phyloP scores from a whole-genome alignment of 2,888 invertebrate species.

The Dicranocentrus wangi region DNA sequence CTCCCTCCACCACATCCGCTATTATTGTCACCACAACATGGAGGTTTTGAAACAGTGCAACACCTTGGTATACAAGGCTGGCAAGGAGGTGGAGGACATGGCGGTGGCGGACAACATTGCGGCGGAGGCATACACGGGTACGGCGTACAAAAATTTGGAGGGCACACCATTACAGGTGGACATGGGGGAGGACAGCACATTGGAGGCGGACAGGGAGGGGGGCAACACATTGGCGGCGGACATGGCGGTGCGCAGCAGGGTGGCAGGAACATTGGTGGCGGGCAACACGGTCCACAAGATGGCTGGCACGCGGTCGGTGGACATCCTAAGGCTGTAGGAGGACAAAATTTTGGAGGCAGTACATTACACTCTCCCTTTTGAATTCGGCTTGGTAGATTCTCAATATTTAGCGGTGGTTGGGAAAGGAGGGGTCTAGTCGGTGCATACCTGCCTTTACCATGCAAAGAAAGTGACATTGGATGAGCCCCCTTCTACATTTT shows the following conservation, averaged over 20 bases:
- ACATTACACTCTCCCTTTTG: conserved; percentile 41
- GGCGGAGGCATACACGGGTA: conserved; percentile 46
- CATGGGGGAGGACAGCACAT: conserved; percentile 39
- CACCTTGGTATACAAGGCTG: conserved; percentile 37
- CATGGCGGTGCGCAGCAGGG: conserved; percentile 18
- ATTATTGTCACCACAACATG: conserved; percentile 10
- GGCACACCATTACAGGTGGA: conserved; percentile 34
- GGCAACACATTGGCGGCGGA: conserved; percentile 37
- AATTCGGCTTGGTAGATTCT: conserved; percentile 54
- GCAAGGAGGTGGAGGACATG: conserved; percentile 56
- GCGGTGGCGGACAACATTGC: conserved; percentile 43
- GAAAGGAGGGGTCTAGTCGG: conserved; percentile 27
- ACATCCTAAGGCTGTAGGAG: conserved; percentile 9
- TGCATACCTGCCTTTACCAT: not conserved
- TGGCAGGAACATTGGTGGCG: conserved; percentile 22
- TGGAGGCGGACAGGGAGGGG: conserved; percentile 35
- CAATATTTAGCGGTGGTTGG: conserved; percentile 56
- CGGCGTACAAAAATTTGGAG: conserved; percentile 37
- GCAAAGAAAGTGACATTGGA: not conserved
- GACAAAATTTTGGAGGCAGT: conserved; percentile 41
- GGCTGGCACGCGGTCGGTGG: not conserved
- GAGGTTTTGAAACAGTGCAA: conserved; percentile 3
- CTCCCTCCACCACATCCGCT: conserved; percentile 3
- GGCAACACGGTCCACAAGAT: conserved; percentile 16
- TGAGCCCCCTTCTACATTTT: too few relatives aligned